Evolutionary conservation across 2,113 vertebrate genomes (phyloP), one percentile per base, ranked within the genome.

Genomic region (Paedocypris sp.): DNA sequence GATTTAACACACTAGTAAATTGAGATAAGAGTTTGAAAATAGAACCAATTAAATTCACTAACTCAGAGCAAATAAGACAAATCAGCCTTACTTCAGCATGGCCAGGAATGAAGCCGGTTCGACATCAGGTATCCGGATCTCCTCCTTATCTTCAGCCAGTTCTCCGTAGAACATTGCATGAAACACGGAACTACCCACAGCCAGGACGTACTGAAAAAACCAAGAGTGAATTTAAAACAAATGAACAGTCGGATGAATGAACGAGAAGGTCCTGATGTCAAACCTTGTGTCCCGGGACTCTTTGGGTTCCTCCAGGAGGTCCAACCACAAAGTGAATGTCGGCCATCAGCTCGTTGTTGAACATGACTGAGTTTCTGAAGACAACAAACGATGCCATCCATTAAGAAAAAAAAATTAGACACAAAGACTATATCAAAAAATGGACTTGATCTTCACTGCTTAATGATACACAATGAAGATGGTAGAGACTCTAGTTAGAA

Each of bases 321-420:
- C 95, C 94, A 36, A 98, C 94, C 80, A 98, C 89, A 75, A 98
- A 98, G 85, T 97, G 90, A 79, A 98, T 91, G 66, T 98, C 95
- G 64, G 95, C 95, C 93, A 98, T 98, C 88, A 90, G 86, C 79
- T 98, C 95, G 75, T 98, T 98, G 90, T 98, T 98, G 85, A 95
- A 98, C 95, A 98, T 98, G 83, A 98, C 89, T 36, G 94, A 88
- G 78, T 98, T 98, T 88, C 95, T 98, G 77, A 66, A 81, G 79
- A 81, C 72, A 70, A 82, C 60, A 79, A 38, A n/a, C 1, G 22
- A n/a, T n/a, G n/a, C n/a, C n/a, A n/a, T n/a, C n/a, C n/a, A n/a
- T n/a, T n/a, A n/a, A n/a, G n/a, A n/a, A n/a, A n/a, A n/a, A n/a
- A n/a, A n/a, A n/a, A n/a, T n/a, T n/a, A n/a, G n/a, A n/a, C n/a